These are phyloP conservation scores for Corythaeola cristata DNA, from an alignment of 2,113 vertebrate species.

Conservation along the genomic window DNA sequence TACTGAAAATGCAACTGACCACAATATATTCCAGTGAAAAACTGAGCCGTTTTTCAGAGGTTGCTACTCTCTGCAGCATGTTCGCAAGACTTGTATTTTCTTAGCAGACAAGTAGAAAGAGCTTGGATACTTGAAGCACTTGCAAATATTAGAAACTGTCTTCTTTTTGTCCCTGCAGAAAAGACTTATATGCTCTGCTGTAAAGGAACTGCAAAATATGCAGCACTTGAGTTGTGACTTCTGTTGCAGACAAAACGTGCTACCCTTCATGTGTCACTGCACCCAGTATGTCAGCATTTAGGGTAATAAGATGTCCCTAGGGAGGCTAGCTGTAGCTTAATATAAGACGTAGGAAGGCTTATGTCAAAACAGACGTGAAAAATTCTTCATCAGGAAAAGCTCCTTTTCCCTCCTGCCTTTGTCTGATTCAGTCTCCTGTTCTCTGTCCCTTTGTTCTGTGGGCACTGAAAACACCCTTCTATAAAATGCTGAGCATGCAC, in stretches of 20 bases:
- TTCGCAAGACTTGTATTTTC: neutral
- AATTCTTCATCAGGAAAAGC: neutral
- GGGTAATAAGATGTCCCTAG: neutral
- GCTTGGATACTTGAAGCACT: neutral
- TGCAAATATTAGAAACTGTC: neutral
- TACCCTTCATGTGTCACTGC: neutral
- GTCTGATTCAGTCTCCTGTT: neutral
- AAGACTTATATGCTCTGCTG: neutral
- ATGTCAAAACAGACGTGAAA: neutral
- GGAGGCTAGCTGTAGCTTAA: neutral
- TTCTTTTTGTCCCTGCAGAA: neutral
- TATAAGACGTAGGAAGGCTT: neutral
- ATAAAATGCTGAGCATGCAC: neutral
- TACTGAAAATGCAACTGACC: fast-evolving
- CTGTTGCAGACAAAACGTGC: neutral
- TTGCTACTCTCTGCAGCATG: neutral
- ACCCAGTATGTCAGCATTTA: neutral
- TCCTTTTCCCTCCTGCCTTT: neutral
- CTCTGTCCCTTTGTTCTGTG: neutral
- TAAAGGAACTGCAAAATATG: neutral
- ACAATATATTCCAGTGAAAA: neutral
- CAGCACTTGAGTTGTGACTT: neutral
- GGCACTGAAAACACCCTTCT: neutral
- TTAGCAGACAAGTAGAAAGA: neutral
- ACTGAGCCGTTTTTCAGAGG: neutral